Conservation (phyloP, 2,797 vertebrate species). For the Serranus cabrilla region DNA sequence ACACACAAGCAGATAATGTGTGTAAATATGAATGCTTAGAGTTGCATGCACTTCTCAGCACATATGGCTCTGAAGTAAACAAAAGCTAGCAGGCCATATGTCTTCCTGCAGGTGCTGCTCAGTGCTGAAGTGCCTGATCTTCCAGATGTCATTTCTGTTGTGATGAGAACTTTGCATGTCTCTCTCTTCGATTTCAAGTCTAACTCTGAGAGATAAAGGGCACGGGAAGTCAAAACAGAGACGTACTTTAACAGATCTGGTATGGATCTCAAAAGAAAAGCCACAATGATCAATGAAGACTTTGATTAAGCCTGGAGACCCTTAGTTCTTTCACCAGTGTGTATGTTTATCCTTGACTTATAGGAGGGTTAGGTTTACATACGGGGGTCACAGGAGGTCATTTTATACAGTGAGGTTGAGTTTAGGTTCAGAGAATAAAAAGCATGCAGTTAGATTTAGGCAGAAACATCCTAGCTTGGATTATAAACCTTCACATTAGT, state of each 20-base stretch:
- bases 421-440: no score
- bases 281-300: constrained; percentile 57
- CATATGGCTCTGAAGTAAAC: constrained; percentile 59
- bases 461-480: no score
- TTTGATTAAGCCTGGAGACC: constrained; percentile 53
- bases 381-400: no score
- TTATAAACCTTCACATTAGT: no score
- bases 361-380: constrained; percentile 16
- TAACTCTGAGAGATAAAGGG: not conserved
- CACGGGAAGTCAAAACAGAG: not conserved
- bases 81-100: constrained; percentile 49
- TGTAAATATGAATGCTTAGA: constrained; percentile 31
- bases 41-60: constrained; percentile 15
- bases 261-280: constrained; percentile 39
- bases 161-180: not conserved
- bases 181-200: constrained; percentile 1
- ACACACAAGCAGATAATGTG: not conserved
- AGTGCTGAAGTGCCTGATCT: constrained; percentile 25
- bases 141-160: constrained; percentile 37
- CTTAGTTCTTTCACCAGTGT: constrained; percentile 26
- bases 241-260: constrained; percentile 35
- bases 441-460: no score
- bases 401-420: no score
- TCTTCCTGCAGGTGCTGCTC: constrained; percentile 59
- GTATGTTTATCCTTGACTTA: not conserved